phyloP scores from a whole-genome alignment of 2,797 vertebrate species.

The Sarcophilus harrisii region DNA sequence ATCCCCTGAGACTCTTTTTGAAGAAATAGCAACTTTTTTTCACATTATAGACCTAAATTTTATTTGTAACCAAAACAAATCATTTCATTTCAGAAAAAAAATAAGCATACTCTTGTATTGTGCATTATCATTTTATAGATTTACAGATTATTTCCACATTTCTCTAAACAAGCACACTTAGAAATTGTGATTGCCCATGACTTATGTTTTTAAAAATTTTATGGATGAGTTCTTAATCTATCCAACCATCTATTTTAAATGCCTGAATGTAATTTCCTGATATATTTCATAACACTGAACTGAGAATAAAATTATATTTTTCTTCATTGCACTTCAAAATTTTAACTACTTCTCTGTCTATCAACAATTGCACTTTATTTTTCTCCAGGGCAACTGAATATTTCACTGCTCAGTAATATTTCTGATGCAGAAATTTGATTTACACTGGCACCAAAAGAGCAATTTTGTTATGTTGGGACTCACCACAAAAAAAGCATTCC shows the following conservation, averaged over 20 bases:
- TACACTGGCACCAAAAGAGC: conserved; percentile 66
- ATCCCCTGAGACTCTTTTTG: conserved; percentile 52
- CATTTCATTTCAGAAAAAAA: conserved; percentile 5
- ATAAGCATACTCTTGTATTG: conserved; percentile 3
- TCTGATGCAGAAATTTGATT: conserved; percentile 70
- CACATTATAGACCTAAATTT: conserved; percentile 59
- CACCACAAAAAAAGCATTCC: conserved; percentile 53
- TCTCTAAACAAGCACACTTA: conserved; percentile 59
- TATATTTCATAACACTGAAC: conserved; percentile 3
- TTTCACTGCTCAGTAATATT: conserved; percentile 66
- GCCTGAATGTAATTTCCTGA: conserved; percentile 27
- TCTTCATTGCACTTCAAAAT: conserved; percentile 52
- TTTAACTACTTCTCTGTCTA: conserved; percentile 63
- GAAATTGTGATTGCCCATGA: conserved; percentile 45
- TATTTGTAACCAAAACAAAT: conserved; percentile 56
- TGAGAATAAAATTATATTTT: conserved; percentile 63
- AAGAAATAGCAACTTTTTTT: conserved; percentile 35
- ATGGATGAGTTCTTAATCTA: conserved; percentile 50
- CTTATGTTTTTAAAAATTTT: conserved; percentile 49
- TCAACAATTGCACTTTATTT: conserved; percentile 72
- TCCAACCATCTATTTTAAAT: conserved; percentile 59
- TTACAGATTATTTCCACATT: conserved; percentile 66
- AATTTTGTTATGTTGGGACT: conserved; percentile 58
- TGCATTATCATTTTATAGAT: conserved; percentile 41
- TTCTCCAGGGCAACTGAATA: conserved; percentile 56